phyloP scores from a whole-genome alignment of 92 coral and sea anemone genomes.

The Epizoanthus stellaris region DNA sequence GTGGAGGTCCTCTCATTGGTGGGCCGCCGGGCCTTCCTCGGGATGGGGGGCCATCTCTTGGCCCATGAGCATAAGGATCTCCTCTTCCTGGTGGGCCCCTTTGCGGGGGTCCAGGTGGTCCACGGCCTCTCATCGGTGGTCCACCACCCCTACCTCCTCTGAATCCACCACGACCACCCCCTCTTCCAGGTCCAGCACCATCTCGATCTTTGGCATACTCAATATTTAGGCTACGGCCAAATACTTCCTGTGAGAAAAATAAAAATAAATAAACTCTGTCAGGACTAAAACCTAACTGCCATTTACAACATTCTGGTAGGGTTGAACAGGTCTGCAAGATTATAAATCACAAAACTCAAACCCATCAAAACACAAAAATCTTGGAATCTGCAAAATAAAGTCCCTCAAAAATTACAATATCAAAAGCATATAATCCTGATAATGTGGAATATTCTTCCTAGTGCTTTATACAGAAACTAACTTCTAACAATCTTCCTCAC shows the following conservation, averaged over 20 bases:
- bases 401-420: too few species aligned
- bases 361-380: too few species aligned
- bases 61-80: constrained; percentile 59
- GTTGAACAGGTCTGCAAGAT: background rate
- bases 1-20: constrained; percentile 66
- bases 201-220: constrained; percentile 85
- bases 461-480: too few species aligned
- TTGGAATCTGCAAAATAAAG: too few species aligned
- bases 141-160: constrained; percentile 60
- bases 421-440: too few species aligned
- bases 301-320: background rate
- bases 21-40: constrained; percentile 72
- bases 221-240: constrained; percentile 69
- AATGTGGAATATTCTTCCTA: too few species aligned
- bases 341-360: too few species aligned
- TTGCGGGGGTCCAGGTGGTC: constrained; percentile 79
- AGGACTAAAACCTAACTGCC: too few species aligned
- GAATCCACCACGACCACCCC: constrained; percentile 76
- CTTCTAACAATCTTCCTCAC: too few species aligned
- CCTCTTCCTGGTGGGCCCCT: constrained; percentile 76
- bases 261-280: background rate
- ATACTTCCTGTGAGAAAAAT: constrained; percentile 63
- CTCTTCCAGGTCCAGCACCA: constrained; percentile 64
- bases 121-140: constrained; percentile 59
- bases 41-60: constrained; percentile 62